Evolutionary conservation across 2,888 invertebrate genomes (phyloP).

Genomic region (Gandaritis pyraliata): DNA sequence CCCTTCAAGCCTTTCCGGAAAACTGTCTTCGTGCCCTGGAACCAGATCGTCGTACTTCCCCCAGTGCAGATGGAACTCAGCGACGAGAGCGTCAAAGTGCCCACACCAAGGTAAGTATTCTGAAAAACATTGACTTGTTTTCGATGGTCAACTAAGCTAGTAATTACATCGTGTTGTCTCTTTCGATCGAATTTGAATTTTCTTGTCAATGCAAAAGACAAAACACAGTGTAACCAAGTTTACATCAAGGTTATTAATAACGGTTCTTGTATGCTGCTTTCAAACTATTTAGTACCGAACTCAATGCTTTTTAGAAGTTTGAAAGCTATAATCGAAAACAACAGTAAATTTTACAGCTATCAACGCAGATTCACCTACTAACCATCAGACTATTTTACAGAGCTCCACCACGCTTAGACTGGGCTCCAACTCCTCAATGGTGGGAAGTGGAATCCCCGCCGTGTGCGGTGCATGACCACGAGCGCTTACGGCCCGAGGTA

Average conservation of each 20-base stretch:
- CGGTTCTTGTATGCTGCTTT: no score
- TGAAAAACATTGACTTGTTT: not conserved
- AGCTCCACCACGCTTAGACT: slow-evolving; percentile 72
- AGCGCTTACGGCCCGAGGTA: slow-evolving; percentile 92
- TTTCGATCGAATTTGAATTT: no score
- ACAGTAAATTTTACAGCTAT: no score
- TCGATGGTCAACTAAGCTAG: no score
- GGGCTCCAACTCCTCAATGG: slow-evolving; percentile 82
- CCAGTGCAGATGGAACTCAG: slow-evolving; percentile 94
- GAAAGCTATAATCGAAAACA: no score
- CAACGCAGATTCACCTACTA: no score
- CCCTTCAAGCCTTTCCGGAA: slow-evolving; percentile 95
- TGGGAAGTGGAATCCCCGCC: slow-evolving; percentile 83
- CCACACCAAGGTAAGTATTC: slow-evolving; percentile 72
- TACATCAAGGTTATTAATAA: no score
- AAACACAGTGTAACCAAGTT: no score
- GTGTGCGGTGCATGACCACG: slow-evolving; percentile 94
- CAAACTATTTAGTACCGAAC: no score
- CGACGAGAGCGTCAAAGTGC: slow-evolving; percentile 86
- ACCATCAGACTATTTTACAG: slow-evolving; percentile 48
- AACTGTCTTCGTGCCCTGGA: slow-evolving; percentile 98
- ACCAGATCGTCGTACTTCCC: slow-evolving; percentile 96
- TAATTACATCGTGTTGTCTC: no score
- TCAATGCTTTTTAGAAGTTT: no score
- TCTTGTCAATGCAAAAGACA: no score